Percentiles rank a stretch among this genome's conserved stretches.
Conservation (phyloP, 2,113 vertebrate genomes). For the Bubo scandiacus region DNA sequence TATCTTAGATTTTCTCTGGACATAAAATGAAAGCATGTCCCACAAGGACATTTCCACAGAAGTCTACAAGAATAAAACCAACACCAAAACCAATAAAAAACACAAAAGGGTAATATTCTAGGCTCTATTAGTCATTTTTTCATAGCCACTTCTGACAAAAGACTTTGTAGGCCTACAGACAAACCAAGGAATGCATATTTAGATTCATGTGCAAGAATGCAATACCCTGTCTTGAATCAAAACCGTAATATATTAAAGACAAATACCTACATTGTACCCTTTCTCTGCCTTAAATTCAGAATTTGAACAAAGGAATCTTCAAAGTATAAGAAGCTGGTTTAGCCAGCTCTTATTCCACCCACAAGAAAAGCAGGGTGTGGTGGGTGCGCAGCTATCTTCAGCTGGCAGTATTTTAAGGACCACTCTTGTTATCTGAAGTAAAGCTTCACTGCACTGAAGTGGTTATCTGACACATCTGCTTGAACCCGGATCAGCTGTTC, state of each 20-base stretch:
- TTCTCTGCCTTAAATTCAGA: not conserved
- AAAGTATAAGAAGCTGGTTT: conserved; percentile 37
- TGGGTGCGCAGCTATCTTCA: conserved; percentile 11
- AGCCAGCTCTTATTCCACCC: conserved; percentile 1
- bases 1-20: not conserved
- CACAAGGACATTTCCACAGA: not conserved
- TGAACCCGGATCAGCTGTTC: not conserved
- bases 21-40: not conserved
- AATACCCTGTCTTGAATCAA: not conserved
- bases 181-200: not conserved
- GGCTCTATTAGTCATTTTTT: not conserved
- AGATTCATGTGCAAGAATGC: not conserved
- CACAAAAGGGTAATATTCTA: not conserved
- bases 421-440: not conserved
- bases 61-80: not conserved
- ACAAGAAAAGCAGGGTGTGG: conserved; percentile 20
- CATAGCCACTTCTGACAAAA: not conserved
- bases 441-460: not conserved
- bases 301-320: not conserved
- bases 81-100: not conserved
- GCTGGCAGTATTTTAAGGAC: not conserved
- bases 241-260: not conserved
- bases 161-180: not conserved
- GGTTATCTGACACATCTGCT: not conserved
- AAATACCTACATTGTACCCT: not conserved